A percentile compares a stretch with the other conserved stretches of the same genome.
Conservation (phyloP, 2,797 vertebrate species). For the Enteromius viviparus region DNA sequence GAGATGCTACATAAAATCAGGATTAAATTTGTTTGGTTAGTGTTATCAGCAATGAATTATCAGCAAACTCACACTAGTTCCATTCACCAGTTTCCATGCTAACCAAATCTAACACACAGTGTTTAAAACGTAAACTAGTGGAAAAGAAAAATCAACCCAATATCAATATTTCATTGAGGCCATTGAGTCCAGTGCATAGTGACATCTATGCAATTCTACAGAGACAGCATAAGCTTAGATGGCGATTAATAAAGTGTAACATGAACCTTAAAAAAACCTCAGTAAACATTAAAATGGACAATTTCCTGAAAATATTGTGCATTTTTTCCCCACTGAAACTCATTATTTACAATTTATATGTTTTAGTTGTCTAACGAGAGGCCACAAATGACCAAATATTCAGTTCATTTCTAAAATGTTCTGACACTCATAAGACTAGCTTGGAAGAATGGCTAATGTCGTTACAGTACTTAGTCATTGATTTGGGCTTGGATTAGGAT, state of each 20-base stretch:
- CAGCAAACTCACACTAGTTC: background rate
- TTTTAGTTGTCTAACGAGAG: background rate
- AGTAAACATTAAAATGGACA: conserved; percentile 18
- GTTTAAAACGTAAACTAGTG: conserved; percentile 12
- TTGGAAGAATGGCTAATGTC: background rate
- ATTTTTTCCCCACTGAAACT: background rate
- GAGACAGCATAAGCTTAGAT: background rate
- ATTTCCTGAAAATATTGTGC: conserved; percentile 35
- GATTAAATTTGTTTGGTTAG: background rate
- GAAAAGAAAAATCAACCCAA: background rate
- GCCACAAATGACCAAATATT: background rate
- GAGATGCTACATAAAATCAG: conserved; percentile 24
- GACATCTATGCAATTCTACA: background rate
- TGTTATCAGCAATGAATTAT: background rate
- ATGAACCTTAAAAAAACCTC: conserved; percentile 1
- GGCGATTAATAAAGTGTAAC: background rate
- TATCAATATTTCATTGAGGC: conserved; percentile 16
- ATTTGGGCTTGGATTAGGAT: background rate
- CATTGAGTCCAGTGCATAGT: conserved; percentile 8
- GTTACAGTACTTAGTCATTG: background rate
- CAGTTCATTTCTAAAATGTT: background rate
- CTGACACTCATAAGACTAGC: background rate
- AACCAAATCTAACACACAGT: conserved; percentile 28
- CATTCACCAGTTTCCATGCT: background rate
- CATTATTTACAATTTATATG: background rate